Evolutionary conservation across 2,797 vertebrate genomes (phyloP), one percentile per base, ranked within the genome.

Genomic region (Cirrhinus molitorella): DNA sequence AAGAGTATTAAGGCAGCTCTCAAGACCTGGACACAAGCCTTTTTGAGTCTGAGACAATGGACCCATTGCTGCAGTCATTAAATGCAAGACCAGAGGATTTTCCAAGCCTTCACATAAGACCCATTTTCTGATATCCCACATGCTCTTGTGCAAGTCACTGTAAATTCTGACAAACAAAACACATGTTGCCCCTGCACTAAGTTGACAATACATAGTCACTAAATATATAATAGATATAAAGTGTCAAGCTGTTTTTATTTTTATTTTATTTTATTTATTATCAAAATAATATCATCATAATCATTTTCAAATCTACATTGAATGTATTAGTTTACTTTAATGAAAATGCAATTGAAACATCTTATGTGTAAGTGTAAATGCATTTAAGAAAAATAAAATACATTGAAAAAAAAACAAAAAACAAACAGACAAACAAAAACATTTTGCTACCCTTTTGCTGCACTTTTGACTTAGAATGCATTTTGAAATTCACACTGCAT

Each of bases 31-130:
- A 88, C 90, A 89, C 91, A 92, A 94, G 94, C 75, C 89, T 92
- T 88, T 91, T 94, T 95, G 92, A 94, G 87, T 81, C 55, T 87
- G 83, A 92, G 94, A 95, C 94, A 96, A 95, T 94, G 92, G 57
- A 90, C 78, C 89, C 91, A 91, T 93, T 95, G 93, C 92, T 94
- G 85, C 51, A 85, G 87, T 88, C 89, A 90, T 94, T 43, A 49
- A 78, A 82, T 53, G 74, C 68, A 66, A 75, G 19, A 81, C 66
- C 49, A 72, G 43, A 89, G 90, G 87, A 83, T 88, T 91, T 90
- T 75, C 87, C 85, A 86, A 89, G 88, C 45, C 40, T 9, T 79
- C 83, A 84, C 89, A 87, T 89, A 91, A 88, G 85, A 65, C 74
- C 80, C 28, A 66, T 86, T 77, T 83, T 87, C 71, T 79, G 49